Evolutionary conservation across 2,888 invertebrate genomes (phyloP).

Genomic region (Euphydryas editha): DNA sequence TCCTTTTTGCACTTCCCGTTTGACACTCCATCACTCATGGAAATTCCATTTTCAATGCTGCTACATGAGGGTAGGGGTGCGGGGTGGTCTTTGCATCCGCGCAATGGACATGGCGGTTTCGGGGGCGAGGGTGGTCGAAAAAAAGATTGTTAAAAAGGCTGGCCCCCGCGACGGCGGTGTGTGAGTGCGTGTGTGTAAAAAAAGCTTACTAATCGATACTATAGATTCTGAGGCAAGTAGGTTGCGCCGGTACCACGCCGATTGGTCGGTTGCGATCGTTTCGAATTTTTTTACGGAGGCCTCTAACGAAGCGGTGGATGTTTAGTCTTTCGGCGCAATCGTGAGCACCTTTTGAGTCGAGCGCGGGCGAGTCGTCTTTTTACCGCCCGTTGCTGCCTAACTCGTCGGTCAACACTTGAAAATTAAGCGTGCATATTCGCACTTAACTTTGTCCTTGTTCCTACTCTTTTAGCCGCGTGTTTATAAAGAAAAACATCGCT

Average conservation of each 20-base stretch:
- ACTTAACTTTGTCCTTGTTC: conserved; percentile 69
- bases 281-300: conserved; percentile 62
- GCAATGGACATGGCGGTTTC: conserved; percentile 81
- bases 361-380: conserved; percentile 57
- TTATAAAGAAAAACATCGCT: conserved; percentile 43
- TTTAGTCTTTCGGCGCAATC: conserved; percentile 68
- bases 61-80: conserved; percentile 72
- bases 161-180: conserved; percentile 76
- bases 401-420: conserved; percentile 68
- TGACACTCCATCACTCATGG: conserved; percentile 84
- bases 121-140: conserved; percentile 78
- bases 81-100: conserved; percentile 82
- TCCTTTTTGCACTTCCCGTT: conserved; percentile 82
- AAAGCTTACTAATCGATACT: conserved; percentile 82
- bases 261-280: conserved; percentile 61
- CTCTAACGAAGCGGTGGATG: conserved; percentile 76
- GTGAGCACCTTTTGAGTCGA: conserved; percentile 67
- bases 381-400: conserved; percentile 50
- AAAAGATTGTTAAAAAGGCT: conserved; percentile 83
- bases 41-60: conserved; percentile 84
- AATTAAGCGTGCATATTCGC: conserved; percentile 71
- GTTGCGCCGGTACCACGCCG: conserved; percentile 71
- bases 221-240: conserved; percentile 82
- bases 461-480: conserved; percentile 52
- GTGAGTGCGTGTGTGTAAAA: conserved; percentile 82